Conservation (phyloP, 2,888 invertebrate species). For the Petrophora chlorosata region DNA sequence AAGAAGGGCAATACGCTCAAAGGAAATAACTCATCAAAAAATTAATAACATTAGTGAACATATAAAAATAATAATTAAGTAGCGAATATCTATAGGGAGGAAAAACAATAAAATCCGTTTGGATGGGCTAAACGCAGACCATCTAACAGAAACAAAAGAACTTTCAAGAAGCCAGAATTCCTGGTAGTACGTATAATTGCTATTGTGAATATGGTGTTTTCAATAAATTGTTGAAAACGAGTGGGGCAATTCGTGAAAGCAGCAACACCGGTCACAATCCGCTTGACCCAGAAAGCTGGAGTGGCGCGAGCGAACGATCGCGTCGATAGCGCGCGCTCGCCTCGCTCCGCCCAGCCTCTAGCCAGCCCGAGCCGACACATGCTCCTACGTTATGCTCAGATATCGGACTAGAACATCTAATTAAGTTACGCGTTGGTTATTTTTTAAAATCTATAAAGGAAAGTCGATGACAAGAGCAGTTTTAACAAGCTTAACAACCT, state of each 20-base stretch:
- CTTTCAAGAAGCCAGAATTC: background rate
- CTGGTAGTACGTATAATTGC: conserved; percentile 13
- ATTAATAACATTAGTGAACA: too few relatives aligned
- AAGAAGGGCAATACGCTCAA: too few relatives aligned
- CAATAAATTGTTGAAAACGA: conserved; percentile 54
- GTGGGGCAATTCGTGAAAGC: conserved; percentile 46
- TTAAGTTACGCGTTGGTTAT: conserved; percentile 12
- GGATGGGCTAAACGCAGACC: too few relatives aligned
- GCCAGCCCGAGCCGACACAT: conserved; percentile 14
- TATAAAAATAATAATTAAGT: too few relatives aligned
- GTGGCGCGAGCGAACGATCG: conserved; percentile 62
- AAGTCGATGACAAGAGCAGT: background rate
- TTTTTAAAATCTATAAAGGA: background rate
- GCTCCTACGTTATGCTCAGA: conserved; percentile 5
- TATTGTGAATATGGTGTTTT: conserved; percentile 30
- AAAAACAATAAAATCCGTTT: too few relatives aligned
- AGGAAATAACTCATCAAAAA: too few relatives aligned
- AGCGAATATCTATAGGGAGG: too few relatives aligned
- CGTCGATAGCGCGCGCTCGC: conserved; percentile 64
- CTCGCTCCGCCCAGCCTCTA: conserved; percentile 14
- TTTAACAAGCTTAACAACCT: background rate
- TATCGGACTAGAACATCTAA: conserved; percentile 19
- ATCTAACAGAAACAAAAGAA: conserved; percentile 8
- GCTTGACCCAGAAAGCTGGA: conserved; percentile 78
- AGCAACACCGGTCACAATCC: conserved; percentile 56